Conservation (phyloP, 2,113 vertebrate genomes). For the Microtus pennsylvanicus region DNA sequence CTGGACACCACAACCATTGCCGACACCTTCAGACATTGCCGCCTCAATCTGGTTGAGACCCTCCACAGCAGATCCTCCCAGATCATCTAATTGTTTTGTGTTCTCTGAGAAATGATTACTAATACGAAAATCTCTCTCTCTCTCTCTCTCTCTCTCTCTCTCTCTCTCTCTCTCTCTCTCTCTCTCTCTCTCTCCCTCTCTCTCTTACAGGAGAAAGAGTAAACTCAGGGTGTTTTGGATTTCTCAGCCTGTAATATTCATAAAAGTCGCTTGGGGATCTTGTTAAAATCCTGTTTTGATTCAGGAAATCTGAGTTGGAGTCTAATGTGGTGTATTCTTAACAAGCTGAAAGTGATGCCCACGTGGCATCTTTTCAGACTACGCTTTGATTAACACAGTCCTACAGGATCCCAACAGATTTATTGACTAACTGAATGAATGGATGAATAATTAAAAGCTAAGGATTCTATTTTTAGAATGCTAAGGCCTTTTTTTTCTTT, state of each 20-base stretch:
- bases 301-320: constrained; percentile 49
- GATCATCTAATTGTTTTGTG: not conserved
- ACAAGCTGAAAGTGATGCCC: constrained; percentile 47
- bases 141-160: not conserved
- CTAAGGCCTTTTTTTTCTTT: not conserved
- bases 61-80: not conserved
- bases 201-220: not conserved
- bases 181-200: too few relatives aligned
- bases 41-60: not conserved
- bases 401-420: constrained; percentile 60
- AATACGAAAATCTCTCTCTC: not conserved
- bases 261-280: constrained; percentile 47
- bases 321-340: constrained; percentile 35
- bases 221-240: not conserved
- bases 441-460: constrained; percentile 69
- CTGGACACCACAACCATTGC: not conserved
- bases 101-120: not conserved
- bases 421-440: constrained; percentile 58
- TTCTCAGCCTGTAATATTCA: constrained; percentile 8
- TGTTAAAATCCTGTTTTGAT: constrained; percentile 66
- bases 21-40: not conserved
- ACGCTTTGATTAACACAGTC: constrained; percentile 63
- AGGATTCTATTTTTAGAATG: constrained; percentile 41
- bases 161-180: not conserved
- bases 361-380: not conserved